A percentile compares a stretch with the other conserved stretches of the same genome.
phyloP scores from a whole-genome alignment of 2,888 invertebrate genomes.

The Listrodromus nycthemerus region DNA sequence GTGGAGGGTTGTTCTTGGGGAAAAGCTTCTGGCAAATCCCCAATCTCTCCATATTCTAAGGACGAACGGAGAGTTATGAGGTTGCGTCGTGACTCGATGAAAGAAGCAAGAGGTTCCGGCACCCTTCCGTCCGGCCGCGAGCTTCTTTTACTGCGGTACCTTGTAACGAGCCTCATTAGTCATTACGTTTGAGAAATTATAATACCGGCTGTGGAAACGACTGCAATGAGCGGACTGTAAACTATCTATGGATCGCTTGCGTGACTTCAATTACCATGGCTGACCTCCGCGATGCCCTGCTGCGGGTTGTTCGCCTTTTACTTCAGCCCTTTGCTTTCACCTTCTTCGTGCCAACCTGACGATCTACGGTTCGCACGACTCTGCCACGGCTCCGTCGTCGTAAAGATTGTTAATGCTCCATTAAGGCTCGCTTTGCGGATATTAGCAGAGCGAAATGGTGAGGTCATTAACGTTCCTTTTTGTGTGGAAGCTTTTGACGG shows the following conservation, averaged over 20 bases:
- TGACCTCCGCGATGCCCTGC: background rate
- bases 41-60: slow-evolving; percentile 49
- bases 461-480: background rate
- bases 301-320: background rate
- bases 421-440: background rate
- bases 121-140: background rate
- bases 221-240: slow-evolving; percentile 25
- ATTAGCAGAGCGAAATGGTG: background rate
- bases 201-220: slow-evolving; percentile 28
- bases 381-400: background rate
- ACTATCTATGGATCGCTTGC: slow-evolving; percentile 45
- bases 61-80: slow-evolving; percentile 49
- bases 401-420: background rate
- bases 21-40: slow-evolving; percentile 56
- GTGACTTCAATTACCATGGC: slow-evolving; percentile 48
- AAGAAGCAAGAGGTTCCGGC: slow-evolving; percentile 3
- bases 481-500: slow-evolving; percentile 11
- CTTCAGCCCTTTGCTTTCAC: slow-evolving; percentile 3
- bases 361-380: background rate
- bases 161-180: slow-evolving; percentile 54
- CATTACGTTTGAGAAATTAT: slow-evolving; percentile 59
- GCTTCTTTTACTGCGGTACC: slow-evolving; percentile 13
- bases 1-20: slow-evolving; percentile 47
- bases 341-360: background rate
- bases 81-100: slow-evolving; percentile 35